Conservation (phyloP, 2,113 vertebrate genomes). For the Crotophaga sulcirostris region DNA sequence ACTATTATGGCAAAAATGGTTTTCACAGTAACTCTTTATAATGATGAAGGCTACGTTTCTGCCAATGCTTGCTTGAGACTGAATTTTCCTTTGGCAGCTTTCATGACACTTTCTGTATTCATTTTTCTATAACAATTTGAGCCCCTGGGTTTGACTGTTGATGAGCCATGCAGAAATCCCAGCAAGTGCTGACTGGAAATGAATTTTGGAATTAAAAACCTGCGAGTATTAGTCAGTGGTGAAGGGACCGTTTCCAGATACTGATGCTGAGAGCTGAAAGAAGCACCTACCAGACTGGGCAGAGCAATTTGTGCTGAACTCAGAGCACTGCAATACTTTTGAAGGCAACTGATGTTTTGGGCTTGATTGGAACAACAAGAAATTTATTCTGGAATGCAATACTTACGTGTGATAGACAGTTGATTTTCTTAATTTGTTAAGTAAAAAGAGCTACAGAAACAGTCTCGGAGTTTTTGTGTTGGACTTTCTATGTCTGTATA, state of each 20-base stretch:
- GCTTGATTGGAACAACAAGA: background rate
- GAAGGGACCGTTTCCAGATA: background rate
- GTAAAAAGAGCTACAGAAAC: too few species aligned
- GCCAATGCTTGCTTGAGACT: background rate
- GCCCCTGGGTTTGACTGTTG: background rate
- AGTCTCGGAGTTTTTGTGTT: too few species aligned
- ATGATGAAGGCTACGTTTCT: background rate
- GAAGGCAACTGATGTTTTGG: background rate
- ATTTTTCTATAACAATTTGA: background rate
- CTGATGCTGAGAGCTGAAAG: background rate
- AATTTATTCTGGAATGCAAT: background rate
- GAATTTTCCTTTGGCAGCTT: constrained; percentile 1
- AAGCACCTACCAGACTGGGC: background rate
- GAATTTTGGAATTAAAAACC: background rate
- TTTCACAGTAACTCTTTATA: background rate
- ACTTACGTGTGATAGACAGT: background rate
- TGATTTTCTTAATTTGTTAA: too few species aligned
- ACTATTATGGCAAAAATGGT: background rate
- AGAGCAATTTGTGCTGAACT: background rate
- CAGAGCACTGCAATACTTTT: background rate
- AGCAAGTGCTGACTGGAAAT: background rate
- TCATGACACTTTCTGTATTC: background rate
- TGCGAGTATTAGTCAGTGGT: background rate
- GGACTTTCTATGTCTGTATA: background rate
- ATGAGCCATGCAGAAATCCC: background rate